Evolutionary conservation across 64 coral and sea anemone species (phyloP), one percentile per base, ranked within the genome.

Genomic region (Dendrophyllia cribrosa): DNA sequence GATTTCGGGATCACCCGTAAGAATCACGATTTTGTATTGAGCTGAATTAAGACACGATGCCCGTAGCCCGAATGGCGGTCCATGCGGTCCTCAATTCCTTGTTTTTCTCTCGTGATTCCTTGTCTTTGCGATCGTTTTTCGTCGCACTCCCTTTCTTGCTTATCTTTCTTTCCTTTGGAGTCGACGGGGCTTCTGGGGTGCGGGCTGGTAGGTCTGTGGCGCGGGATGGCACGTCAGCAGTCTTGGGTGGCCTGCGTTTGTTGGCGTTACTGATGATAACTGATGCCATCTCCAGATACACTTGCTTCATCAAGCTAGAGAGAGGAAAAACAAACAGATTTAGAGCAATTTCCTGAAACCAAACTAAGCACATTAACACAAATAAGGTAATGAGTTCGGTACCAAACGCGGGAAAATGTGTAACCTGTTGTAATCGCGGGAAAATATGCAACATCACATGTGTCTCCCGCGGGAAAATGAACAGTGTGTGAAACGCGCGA

Each of bases 241-340:
- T 84, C 17, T 87, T 55, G 16, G 88, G 75, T n/a, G 72, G 75
- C 25, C 81, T 87, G 24, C 83, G 26, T 24, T 86, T 87, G 15
- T 81, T 44, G 8, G 78, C 46, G 68, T 91, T 89, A 13, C 44
- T 60, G 6, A 87, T 70, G 20, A 89, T 58, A 45, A 94, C 92
- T 66, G 89, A 14, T 20, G 95, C 87, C 11, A 97, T 88, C 52
- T 97, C 95, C 83, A 97, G 67, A 65, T 97, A 97, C 9, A 92
- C 95, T n/a, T 94, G 91, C 88, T 91, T 93, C 91, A 97, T 97
- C 56, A 97, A 90, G 52, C 95, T 97, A 43, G 13, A 22, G 24
- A 76, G 2, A 58, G 59, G 74, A 63, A 49, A 64, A 5, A 34
- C 22, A 88, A 16, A 3, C 4, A 5, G 64, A 79, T 0, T 0